Evolutionary conservation across 1,140 invertebrate species (phyloP), one percentile per base, ranked within the genome.

Genomic region (Laupala kohalensis): DNA sequence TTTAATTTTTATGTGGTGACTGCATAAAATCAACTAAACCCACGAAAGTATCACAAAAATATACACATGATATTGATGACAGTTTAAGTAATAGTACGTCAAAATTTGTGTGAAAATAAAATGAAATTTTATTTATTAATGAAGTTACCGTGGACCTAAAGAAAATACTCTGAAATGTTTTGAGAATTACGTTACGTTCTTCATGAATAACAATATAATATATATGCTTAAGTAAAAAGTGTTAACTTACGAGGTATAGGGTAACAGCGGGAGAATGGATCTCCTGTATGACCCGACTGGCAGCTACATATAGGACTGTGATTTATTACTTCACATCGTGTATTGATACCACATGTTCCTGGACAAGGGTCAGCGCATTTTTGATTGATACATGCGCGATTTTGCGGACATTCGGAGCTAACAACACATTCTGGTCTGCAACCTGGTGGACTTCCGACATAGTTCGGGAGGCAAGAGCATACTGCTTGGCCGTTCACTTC

Each of bases 361-460:
- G 80, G 77, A 76, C 89, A 90, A 25, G 88, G 88, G 77, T 90
- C 85, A 77, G 82, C 81, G 78, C 89, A 90, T 79, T 86, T 88
- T 69, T 87, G 83, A 70, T 84, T 80, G 26, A 86, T 80, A 77
- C 88, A 89, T 13, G 86, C 86, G 77, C 83, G 84, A 76, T 86
- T 83, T 72, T 77, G 83, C 77, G 75, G 77, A 79, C 90, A 91
- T 76, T 91, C 88, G 0, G 83, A 80, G 75, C 87, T 86, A 25
- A 82, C 71, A 15, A 86, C 72, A 69, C 77, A 77, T 64, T 77
- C 76, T 0, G 73, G 72, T 63, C 71, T 62, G 67, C 74, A 74
- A 25, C 72, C 77, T 28, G 75, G 76, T 0, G 92, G 92, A 80
- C 94, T 92, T 27, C 93, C 93, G 75, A 89, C 86, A 76, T 90